Evolutionary conservation across 2,797 vertebrate species (phyloP), one percentile per base, ranked within the genome.

Genomic region (Trachurus trachurus): DNA sequence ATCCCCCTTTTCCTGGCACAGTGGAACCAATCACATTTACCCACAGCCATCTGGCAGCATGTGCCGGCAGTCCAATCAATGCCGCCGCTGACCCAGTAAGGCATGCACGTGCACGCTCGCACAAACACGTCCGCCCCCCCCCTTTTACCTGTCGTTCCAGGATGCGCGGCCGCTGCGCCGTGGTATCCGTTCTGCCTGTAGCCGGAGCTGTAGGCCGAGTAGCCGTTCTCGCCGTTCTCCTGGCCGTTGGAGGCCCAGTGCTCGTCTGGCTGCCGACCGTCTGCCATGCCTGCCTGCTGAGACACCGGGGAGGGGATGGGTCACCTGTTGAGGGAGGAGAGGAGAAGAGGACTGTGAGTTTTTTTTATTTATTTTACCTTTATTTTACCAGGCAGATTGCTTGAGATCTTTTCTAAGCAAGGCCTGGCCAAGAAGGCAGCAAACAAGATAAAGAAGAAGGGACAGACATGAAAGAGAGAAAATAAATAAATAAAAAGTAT

Each of bases 141-240:
- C 31, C 6, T 39, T 83, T 37, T 83, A 94, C 93, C 93, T 89
- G 92, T 93, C 0, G 95, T 94, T 87, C 95, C 96, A 71, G 95
- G 95, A 84, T 94, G 96, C 17, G 93, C 95, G 0, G 96, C 87
- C 11, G 95, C 90, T 60, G 95, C 97, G 22, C 96, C 96, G 0
- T 97, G 96, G 93, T 96, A 97, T 1, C 97, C 97, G 0, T 98
- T 98, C 94, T 97, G 96, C 94, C 95, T 96, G 93, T 96, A 96
- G 84, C 83, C 81, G 9, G 96, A 77, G 82, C 91, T 83, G 84
- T 93, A 92, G 85, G 88, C 74, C 2, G 93, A 92, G 88, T 89
- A 93, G 71, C 92, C 92, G 7, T 94, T 94, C 82, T 94, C 87
- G 26, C 90, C 88, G 11, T 93, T 90, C 78, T 94, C 90, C 37